phyloP scores from a whole-genome alignment of 2,888 invertebrate species.

The Oxytorus armatus region DNA sequence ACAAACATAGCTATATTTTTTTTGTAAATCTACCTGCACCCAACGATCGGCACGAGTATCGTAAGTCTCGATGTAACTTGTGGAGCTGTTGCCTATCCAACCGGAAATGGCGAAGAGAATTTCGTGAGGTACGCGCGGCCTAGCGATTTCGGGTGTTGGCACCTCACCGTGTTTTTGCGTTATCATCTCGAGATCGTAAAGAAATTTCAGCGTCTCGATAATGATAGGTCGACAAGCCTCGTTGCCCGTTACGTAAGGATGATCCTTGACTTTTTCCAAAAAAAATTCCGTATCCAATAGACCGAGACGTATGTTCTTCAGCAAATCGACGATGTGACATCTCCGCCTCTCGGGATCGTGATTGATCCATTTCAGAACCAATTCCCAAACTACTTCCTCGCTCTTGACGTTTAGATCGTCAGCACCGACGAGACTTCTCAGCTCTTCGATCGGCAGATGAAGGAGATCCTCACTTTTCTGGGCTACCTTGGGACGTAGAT shows the following conservation, averaged over 20 bases:
- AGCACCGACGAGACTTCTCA: conserved; percentile 91
- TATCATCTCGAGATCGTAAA: conserved; percentile 96
- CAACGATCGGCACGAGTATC: conserved; percentile 96
- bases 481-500: conserved; percentile 86
- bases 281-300: conserved; percentile 95
- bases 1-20: background rate
- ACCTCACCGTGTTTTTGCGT: conserved; percentile 91
- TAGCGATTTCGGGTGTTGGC: conserved; percentile 93
- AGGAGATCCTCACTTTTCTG: conserved; percentile 91
- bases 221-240: conserved; percentile 94
- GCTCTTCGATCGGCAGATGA: conserved; percentile 89
- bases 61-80: conserved; percentile 92
- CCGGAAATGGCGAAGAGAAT: conserved; percentile 94
- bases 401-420: conserved; percentile 95
- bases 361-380: conserved; percentile 94
- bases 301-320: conserved; percentile 93
- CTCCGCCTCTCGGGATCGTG: conserved; percentile 90
- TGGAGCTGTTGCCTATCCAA: conserved; percentile 88
- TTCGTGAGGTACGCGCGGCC: conserved; percentile 94
- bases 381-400: conserved; percentile 95
- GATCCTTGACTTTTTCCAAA: conserved; percentile 95
- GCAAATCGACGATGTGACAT: conserved; percentile 90
- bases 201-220: conserved; percentile 95
- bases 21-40: conserved; percentile 87
- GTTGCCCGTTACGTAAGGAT: conserved; percentile 93